Base-by-base conservation (phyloP, 2,888 invertebrate genomes). In the Tridacna gigas region DNA sequence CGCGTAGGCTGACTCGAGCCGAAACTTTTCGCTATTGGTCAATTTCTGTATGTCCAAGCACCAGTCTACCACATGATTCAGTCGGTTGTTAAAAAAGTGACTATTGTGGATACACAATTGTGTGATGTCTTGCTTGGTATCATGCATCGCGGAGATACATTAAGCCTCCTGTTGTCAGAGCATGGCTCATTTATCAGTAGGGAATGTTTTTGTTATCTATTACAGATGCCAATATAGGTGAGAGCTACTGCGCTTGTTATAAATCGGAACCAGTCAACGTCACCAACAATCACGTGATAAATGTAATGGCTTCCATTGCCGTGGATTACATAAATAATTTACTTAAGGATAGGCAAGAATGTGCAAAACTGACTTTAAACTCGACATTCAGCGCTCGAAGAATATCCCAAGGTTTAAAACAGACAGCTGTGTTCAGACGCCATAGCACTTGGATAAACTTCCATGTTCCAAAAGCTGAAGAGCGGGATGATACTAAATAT, bases 241-340 rank as follows among this genome's bases (percentile, higher is more conserved):
- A 98, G 0, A 98, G 99, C 94, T 99, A 98, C 98, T 99, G 99
- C 94, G 97, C 98, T 0, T 99, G 99, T 93, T 95, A 98, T 3
- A 96, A 96, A 25, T 98, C 98, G 98, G 95, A 96, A 86, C 95
- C 96, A 77, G 95, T 98, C 0, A 94, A 96, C 0, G 81, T 95
- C 0, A 92, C 94, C 0, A 95, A 96, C 47, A 93, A 95, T 0
- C 93, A 96, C 15, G 96, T 96, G 20, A 84, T 93, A 0, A 95
- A 95, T 37, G 96, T 97, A 0, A 97, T 96, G 4, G 89, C n/a
- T 7, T 77, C 76, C 51, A 92, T 22, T 90, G 94, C 69, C 89
- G 94, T 47, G 20, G 61, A 66, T 66, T 63, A 83, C 12, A 83
- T 61, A 60, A 91, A 82, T 7, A 25, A 82, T 12, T 65, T 84